phyloP scores from a whole-genome alignment of 2,888 invertebrate species.

The Hedychridium roseum region DNA sequence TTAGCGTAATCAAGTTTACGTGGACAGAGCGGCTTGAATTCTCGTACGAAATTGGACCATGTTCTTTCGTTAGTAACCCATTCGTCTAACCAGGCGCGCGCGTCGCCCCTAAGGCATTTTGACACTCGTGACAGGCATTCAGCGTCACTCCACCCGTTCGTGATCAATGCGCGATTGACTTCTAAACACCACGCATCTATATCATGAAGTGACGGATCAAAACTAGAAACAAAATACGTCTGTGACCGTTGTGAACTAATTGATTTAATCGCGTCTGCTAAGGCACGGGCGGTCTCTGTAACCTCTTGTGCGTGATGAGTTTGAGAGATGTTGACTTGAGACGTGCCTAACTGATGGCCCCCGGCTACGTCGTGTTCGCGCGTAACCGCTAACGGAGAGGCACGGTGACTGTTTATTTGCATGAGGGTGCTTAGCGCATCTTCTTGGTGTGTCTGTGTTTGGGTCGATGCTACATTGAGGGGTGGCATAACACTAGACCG shows the following conservation, averaged over 20 bases:
- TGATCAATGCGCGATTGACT: background rate
- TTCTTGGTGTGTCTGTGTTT: too few relatives aligned
- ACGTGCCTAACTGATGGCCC: too few relatives aligned
- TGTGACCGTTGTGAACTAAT: background rate
- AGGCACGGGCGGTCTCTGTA: too few relatives aligned
- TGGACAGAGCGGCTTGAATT: background rate
- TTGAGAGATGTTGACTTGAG: too few relatives aligned
- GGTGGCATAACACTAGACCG: too few relatives aligned
- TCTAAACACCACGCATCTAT: background rate
- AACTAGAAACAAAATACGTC: background rate
- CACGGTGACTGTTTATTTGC: too few relatives aligned
- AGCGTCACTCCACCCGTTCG: background rate
- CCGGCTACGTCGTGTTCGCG: too few relatives aligned
- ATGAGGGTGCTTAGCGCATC: too few relatives aligned
- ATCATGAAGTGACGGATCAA: background rate
- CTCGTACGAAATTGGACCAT: constrained; percentile 1
- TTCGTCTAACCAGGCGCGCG: background rate
- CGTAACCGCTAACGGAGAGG: too few relatives aligned
- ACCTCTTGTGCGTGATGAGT: too few relatives aligned
- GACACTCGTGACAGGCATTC: background rate
- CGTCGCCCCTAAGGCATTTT: too few relatives aligned
- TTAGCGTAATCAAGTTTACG: background rate
- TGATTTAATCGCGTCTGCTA: background rate
- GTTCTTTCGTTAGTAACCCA: background rate
- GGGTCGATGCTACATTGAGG: too few relatives aligned